A percentile compares a stretch with the other conserved stretches of the same genome.
Conservation (phyloP, 2,797 vertebrate genomes). For the Streptopelia turtur region DNA sequence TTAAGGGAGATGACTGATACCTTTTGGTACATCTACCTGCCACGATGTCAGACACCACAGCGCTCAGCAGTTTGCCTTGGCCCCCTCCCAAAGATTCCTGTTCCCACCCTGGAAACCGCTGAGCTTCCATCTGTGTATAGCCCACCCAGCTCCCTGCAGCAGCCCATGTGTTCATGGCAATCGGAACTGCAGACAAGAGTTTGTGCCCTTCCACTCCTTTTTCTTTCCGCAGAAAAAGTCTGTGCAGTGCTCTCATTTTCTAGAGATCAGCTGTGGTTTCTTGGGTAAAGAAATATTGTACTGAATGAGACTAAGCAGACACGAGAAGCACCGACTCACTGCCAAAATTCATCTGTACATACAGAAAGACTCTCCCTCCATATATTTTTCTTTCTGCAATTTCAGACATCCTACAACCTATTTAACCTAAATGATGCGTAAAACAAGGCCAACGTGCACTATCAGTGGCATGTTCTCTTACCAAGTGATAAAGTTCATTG, state of each 20-base stretch:
- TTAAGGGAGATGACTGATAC: background rate
- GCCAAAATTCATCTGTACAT: background rate
- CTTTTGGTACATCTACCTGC: background rate
- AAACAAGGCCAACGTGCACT: background rate
- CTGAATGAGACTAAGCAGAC: background rate
- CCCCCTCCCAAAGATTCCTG: background rate
- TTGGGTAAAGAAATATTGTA: background rate
- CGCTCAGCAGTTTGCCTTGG: background rate
- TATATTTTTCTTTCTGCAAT: background rate
- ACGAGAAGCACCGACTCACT: background rate
- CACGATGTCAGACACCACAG: background rate
- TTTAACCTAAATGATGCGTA: background rate
- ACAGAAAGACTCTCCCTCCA: background rate
- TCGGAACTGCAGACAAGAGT: background rate
- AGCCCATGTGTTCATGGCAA: background rate
- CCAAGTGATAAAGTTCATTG: conserved; percentile 95
- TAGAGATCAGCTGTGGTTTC: background rate
- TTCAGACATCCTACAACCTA: background rate
- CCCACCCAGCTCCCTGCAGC: background rate
- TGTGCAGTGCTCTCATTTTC: background rate
- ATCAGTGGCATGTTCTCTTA: conserved; percentile 74
- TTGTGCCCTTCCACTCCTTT: background rate
- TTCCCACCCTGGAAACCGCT: background rate
- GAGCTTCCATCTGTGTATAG: background rate
- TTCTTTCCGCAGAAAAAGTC: background rate